A percentile compares a stretch with the other conserved stretches of the same genome.
These are phyloP conservation scores for Gallinago undulata DNA, from an alignment of 2,113 vertebrate species.

Conservation along the genomic window DNA sequence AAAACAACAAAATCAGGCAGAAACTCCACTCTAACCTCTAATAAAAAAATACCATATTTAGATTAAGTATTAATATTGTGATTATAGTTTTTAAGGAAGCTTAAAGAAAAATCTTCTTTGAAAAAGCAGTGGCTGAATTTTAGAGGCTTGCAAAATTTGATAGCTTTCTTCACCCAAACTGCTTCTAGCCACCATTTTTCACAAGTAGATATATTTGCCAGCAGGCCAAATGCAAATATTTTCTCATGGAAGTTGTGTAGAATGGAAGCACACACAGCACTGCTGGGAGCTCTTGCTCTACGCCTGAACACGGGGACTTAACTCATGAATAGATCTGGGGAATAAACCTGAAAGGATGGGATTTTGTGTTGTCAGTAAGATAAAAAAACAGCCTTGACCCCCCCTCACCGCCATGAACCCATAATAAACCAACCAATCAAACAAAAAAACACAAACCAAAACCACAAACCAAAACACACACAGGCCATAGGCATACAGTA, in stretches of 20 bases:
- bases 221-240: neutral
- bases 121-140: neutral
- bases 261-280: neutral
- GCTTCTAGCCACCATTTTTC: neutral
- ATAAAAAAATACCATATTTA: neutral
- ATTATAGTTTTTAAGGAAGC: neutral
- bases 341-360: neutral
- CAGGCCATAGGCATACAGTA: rapidly evolving
- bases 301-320: rapidly evolving
- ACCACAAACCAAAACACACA: neutral
- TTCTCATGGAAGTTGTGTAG: neutral
- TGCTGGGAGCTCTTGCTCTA: neutral
- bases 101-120: neutral
- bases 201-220: neutral
- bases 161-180: neutral
- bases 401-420: rapidly evolving
- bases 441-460: rapidly evolving
- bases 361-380: neutral
- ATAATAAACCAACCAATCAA: neutral
- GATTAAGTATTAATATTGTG: neutral
- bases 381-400: rapidly evolving
- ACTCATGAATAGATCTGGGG: neutral
- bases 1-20: neutral
- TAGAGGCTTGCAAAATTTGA: neutral
- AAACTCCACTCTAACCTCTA: neutral